Conservation (phyloP, 1,140 invertebrate genomes). For the Calliopsis andreniformis region DNA sequence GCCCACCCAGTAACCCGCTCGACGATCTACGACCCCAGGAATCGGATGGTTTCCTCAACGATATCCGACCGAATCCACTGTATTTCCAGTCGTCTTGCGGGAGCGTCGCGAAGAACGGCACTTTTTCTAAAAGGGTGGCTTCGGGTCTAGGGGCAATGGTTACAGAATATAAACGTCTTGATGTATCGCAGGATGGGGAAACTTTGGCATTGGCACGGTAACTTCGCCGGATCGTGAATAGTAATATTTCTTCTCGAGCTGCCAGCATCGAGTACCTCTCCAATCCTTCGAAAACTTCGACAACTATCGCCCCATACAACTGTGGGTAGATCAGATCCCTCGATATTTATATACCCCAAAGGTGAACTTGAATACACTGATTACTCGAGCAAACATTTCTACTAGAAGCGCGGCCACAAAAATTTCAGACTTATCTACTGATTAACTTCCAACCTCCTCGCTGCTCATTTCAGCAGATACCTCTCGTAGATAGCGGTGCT, state of each 20-base stretch:
- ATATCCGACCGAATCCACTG: slow-evolving; percentile 46
- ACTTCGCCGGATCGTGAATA: slow-evolving; percentile 47
- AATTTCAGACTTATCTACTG: no score
- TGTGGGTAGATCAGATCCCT: neutral
- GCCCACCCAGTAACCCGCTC: neutral
- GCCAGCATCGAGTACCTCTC: neutral
- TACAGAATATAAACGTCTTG: slow-evolving; percentile 57
- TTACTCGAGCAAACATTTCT: no score
- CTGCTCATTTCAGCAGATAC: neutral
- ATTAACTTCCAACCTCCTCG: no score
- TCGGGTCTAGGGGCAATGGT: slow-evolving; percentile 14
- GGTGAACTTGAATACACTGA: neutral
- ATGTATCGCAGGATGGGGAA: slow-evolving; percentile 52
- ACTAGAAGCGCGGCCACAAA: no score
- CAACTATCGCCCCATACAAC: neutral
- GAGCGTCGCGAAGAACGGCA: slow-evolving; percentile 32
- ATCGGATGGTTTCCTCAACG: slow-evolving; percentile 45
- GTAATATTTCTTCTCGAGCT: slow-evolving; percentile 17
- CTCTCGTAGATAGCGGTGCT: no score
- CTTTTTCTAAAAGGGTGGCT: slow-evolving; percentile 4
- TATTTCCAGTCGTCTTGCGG: slow-evolving; percentile 51
- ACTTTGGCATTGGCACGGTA: slow-evolving; percentile 34
- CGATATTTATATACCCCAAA: neutral
- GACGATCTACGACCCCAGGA: slow-evolving; percentile 5
- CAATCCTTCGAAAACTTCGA: neutral